Evolutionary conservation across 2,113 vertebrate species (phyloP).

Genomic region (Labrus mixtus): DNA sequence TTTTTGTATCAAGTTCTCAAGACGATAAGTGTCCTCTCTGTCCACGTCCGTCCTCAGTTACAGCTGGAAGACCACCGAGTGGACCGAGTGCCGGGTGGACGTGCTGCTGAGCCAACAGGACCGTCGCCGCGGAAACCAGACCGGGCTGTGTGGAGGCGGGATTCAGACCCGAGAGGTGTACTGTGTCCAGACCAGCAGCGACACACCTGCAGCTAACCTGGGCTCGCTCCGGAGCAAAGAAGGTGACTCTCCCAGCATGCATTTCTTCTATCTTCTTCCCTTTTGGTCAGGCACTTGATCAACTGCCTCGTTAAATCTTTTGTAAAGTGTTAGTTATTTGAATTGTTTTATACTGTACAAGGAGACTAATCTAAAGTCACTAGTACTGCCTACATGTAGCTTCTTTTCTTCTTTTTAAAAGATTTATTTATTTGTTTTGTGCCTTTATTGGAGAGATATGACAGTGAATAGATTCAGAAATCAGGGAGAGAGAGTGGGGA

Average conservation of each 20-base stretch:
- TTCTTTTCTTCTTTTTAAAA: no score
- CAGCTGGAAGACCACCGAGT: slow-evolving; percentile 92
- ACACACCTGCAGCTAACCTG: slow-evolving; percentile 83
- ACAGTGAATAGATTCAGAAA: no score
- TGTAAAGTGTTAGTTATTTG: neutral
- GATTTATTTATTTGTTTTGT: no score
- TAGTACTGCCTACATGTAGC: no score
- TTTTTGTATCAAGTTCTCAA: no score
- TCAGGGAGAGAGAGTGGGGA: no score
- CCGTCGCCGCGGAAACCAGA: slow-evolving; percentile 93
- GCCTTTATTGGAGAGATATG: no score
- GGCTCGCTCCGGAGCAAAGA: slow-evolving; percentile 88
- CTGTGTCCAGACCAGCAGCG: slow-evolving; percentile 88
- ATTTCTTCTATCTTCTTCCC: neutral
- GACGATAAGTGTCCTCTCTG: neutral
- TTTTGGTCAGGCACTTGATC: neutral
- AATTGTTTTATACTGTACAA: no score
- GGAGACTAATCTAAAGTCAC: no score
- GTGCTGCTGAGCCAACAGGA: slow-evolving; percentile 95
- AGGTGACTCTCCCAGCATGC: slow-evolving; percentile 81
- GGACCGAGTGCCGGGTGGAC: slow-evolving; percentile 95
- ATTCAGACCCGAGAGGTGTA: slow-evolving; percentile 92
- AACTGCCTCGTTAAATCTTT: no score
- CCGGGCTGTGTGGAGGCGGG: slow-evolving; percentile 93
- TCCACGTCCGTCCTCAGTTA: slow-evolving; percentile 82